Conservation (phyloP, 2,797 vertebrate genomes). For the Eospalax fontanierii region DNA sequence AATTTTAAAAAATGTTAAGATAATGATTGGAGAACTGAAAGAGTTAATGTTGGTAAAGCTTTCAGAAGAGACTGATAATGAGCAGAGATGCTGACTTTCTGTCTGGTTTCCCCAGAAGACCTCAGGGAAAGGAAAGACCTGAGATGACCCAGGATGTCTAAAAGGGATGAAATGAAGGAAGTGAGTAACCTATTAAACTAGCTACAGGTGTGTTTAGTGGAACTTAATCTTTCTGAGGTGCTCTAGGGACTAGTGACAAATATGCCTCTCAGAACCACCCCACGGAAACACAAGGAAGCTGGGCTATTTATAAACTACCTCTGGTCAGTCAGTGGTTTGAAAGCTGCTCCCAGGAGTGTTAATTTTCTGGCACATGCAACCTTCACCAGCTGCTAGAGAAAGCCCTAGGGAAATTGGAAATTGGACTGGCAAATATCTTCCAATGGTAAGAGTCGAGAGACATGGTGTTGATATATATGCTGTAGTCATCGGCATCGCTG, state of each 20-base stretch:
- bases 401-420: neutral
- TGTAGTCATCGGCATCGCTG: neutral
- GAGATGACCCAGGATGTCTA: slow-evolving; percentile 3
- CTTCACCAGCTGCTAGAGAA: neutral
- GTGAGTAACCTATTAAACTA: neutral
- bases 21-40: neutral
- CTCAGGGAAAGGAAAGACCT: neutral
- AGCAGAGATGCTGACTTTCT: neutral
- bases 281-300: neutral
- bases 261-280: neutral
- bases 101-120: slow-evolving; percentile 17
- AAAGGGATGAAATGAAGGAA: neutral
- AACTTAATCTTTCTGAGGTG: neutral
- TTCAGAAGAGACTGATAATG: neutral
- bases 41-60: neutral
- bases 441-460: neutral
- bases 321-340: neutral
- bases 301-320: neutral
- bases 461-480: neutral
- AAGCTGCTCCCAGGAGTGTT: neutral
- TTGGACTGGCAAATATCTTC: neutral
- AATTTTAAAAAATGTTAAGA: slow-evolving; percentile 41
- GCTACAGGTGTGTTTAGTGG: neutral
- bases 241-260: neutral
- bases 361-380: slow-evolving; percentile 27